These are phyloP conservation scores for Isurus oxyrinchus DNA, from an alignment of 2,113 vertebrate genomes.

Conservation along the genomic window DNA sequence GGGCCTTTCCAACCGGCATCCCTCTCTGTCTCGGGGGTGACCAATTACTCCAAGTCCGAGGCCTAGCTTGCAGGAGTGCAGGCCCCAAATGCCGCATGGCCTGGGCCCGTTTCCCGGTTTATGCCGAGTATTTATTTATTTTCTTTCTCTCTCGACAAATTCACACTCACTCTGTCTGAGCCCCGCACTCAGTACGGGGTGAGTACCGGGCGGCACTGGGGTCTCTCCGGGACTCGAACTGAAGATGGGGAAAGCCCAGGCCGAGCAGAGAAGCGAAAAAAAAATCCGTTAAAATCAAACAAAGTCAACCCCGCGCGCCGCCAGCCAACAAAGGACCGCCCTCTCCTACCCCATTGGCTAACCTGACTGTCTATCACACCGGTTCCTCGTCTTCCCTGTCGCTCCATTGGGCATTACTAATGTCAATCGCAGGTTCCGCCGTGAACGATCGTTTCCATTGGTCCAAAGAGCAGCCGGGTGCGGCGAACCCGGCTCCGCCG, in stretches of 20 bases:
- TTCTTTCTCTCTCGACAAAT: neutral
- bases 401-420: neutral
- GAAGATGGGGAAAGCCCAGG: neutral
- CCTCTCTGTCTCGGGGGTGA: no score
- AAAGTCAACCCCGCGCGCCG: slow-evolving; percentile 36
- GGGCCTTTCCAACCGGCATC: neutral
- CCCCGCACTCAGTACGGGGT: slow-evolving; percentile 9
- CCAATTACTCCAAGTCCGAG: neutral
- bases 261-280: neutral
- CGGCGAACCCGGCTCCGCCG: neutral
- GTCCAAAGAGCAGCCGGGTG: neutral
- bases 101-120: slow-evolving; percentile 15
- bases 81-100: slow-evolving; percentile 32
- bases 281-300: slow-evolving; percentile 37
- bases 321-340: neutral
- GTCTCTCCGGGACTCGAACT: neutral
- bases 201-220: neutral
- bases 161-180: slow-evolving; percentile 13
- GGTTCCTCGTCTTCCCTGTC: fast-evolving
- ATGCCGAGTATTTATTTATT: neutral
- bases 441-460: neutral
- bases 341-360: neutral
- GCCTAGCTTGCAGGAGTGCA: neutral
- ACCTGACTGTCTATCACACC: neutral
- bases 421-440: neutral